Conservation (phyloP, 64 coral and sea anemone genomes). For the Orbicella faveolata region DNA sequence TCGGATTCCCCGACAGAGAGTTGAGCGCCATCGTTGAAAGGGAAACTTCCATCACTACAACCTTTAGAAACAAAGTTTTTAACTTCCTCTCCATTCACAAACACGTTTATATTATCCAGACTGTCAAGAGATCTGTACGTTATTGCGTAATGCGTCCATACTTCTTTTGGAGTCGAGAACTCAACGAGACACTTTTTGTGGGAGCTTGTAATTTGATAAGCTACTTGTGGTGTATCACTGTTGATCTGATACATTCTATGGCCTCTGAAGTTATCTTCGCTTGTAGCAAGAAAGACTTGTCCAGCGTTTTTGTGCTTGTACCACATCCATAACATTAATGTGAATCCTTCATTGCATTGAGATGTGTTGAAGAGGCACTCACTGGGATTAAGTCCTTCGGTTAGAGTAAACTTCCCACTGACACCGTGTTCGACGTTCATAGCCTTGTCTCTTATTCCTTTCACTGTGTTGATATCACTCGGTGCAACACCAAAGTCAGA, state of each 20-base stretch:
- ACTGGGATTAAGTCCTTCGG: neutral
- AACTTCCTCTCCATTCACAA: slow-evolving; percentile 16
- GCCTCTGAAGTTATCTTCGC: neutral
- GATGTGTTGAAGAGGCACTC: slow-evolving; percentile 26
- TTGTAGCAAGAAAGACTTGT: slow-evolving; percentile 33
- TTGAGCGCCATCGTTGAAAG: neutral
- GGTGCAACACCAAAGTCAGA: slow-evolving; percentile 1
- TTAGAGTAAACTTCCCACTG: neutral
- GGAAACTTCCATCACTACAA: neutral
- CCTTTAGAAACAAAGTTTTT: neutral
- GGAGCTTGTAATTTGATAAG: neutral
- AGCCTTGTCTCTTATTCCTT: slow-evolving; percentile 36
- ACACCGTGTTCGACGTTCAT: neutral
- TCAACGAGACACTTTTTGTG: neutral
- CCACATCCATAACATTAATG: slow-evolving; percentile 42
- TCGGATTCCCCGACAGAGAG: slow-evolving; percentile 10
- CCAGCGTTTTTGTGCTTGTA: slow-evolving; percentile 4
- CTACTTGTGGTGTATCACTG: neutral
- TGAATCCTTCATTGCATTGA: neutral
- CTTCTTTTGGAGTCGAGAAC: slow-evolving; percentile 27
- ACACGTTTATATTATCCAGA: neutral
- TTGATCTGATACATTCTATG: slow-evolving; percentile 28
- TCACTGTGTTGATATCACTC: neutral
- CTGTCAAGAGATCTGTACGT: slow-evolving; percentile 5
- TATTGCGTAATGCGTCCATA: slow-evolving; percentile 47